These are phyloP conservation scores for Nasua narica DNA, from an alignment of 2,797 vertebrate genomes.

Conservation along the genomic window DNA sequence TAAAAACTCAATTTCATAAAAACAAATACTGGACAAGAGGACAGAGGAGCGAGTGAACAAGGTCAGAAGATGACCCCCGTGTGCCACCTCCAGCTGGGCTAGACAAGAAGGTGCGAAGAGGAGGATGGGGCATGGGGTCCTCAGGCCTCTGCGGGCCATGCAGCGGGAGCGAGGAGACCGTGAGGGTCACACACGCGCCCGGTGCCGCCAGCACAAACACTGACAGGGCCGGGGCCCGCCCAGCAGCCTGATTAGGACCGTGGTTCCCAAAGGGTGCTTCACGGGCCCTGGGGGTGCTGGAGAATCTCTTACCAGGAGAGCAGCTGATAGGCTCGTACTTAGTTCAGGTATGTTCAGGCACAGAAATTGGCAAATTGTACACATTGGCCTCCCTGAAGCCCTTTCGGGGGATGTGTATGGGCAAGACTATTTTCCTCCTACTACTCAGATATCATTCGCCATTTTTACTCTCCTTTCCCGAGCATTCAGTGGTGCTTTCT, in stretches of 20 bases:
- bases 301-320: background rate
- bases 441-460: background rate
- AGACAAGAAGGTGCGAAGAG: background rate
- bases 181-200: background rate
- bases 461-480: background rate
- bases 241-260: background rate
- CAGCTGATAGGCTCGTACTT: background rate
- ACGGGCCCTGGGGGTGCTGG: background rate
- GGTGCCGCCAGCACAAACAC: background rate
- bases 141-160: background rate
- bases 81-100: background rate
- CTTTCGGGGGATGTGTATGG: background rate
- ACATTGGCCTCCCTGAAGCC: background rate
- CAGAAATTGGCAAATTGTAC: background rate
- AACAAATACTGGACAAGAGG: background rate
- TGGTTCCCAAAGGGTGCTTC: background rate
- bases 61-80: background rate
- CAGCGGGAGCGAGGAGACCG: background rate
- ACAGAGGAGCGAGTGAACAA: background rate
- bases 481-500: background rate
- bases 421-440: background rate
- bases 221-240: background rate
- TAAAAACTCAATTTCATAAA: background rate
- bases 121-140: fast-evolving
- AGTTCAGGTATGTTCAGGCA: background rate